Evolutionary conservation across 2,797 vertebrate genomes (phyloP).

Genomic region (Malurus splendens): DNA sequence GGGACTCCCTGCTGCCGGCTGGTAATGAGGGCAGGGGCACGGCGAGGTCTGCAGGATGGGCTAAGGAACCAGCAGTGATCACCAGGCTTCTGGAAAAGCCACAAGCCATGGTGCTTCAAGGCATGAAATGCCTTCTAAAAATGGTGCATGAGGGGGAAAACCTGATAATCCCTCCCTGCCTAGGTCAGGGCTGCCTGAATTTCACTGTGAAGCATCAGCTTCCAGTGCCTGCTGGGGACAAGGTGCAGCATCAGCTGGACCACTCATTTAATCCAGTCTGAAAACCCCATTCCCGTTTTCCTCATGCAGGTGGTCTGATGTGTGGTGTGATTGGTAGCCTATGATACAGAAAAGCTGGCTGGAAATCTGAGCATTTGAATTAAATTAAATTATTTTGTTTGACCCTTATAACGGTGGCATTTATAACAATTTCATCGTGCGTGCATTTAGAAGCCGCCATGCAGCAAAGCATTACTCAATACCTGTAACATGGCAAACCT

Average conservation of each 20-base stretch:
- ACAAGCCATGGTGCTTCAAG: not conserved
- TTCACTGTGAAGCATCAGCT: not conserved
- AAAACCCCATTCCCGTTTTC: not conserved
- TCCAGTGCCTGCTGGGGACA: not conserved
- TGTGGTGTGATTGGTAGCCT: not conserved
- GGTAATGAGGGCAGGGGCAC: not conserved
- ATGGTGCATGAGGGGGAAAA: not conserved
- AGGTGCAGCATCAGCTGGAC: not conserved
- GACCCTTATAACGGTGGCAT: not conserved
- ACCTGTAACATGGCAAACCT: not conserved
- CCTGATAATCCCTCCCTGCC: not conserved
- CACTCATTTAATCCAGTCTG: not conserved
- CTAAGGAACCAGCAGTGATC: not conserved
- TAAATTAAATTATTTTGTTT: not conserved
- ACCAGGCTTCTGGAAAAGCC: not conserved
- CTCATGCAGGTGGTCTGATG: not conserved
- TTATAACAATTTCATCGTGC: not conserved
- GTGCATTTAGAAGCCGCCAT: not conserved
- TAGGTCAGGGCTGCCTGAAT: not conserved
- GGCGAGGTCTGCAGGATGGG: not conserved
- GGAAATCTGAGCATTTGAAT: not conserved
- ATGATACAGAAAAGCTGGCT: not conserved
- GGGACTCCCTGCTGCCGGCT: not conserved
- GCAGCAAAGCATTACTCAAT: not conserved
- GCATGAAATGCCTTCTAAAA: not conserved